These are phyloP conservation scores for Leucoraja erinaceus DNA, from an alignment of 2,113 vertebrate species.

Conservation along the genomic window DNA sequence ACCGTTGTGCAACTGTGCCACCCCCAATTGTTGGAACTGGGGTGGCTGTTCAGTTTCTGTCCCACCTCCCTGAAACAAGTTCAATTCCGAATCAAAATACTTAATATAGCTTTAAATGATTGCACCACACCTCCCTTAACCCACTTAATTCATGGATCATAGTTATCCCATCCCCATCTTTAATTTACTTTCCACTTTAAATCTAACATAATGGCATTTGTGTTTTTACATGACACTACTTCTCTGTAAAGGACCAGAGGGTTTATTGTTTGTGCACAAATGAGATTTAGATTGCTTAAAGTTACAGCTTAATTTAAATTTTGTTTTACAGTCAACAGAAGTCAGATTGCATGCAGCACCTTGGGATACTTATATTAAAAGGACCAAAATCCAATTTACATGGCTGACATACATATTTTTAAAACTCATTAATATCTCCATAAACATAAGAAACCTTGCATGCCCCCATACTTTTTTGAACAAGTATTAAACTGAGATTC, in stretches of 20 bases:
- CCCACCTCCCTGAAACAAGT: no score
- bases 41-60: no score
- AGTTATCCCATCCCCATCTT: background rate
- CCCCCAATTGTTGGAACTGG: no score
- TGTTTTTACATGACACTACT: background rate
- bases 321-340: background rate
- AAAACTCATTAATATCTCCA: no score
- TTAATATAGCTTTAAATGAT: no score
- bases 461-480: background rate
- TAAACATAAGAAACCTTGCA: background rate
- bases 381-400: slow-evolving; percentile 1
- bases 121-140: background rate
- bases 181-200: slow-evolving; percentile 18
- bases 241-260: background rate
- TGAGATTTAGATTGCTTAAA: background rate
- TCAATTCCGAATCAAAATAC: no score
- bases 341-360: background rate
- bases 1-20: no score
- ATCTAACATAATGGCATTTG: background rate
- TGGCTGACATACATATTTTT: no score
- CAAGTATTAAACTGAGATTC: background rate
- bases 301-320: slow-evolving; percentile 19
- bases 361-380: background rate
- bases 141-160: background rate
- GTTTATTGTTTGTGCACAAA: background rate